Evolutionary conservation across 1,140 invertebrate species (phyloP).

Genomic region (Ylistrum balloti): DNA sequence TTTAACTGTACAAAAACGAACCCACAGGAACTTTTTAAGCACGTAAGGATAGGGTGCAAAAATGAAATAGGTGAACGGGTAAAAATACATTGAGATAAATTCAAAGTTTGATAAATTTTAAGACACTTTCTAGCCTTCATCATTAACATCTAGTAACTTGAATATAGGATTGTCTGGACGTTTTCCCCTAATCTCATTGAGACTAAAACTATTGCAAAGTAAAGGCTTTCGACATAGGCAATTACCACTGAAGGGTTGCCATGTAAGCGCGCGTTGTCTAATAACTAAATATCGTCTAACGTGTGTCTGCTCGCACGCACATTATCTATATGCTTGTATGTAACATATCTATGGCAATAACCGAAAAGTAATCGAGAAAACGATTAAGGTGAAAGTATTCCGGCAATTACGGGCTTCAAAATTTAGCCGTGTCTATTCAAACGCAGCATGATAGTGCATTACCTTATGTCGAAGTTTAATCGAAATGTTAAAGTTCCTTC

Average conservation of each 20-base stretch:
- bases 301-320: slow-evolving; percentile 28
- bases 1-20: too few species aligned
- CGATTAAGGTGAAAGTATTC: slow-evolving; percentile 23
- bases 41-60: too few species aligned
- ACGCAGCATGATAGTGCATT: not conserved
- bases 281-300: slow-evolving; percentile 22
- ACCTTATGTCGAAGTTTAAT: slow-evolving; percentile 22
- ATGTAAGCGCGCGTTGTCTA: not conserved
- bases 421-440: not conserved
- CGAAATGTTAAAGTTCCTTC: not conserved
- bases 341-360: slow-evolving; percentile 20
- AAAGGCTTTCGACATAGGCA: not conserved
- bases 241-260: not conserved
- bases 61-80: too few species aligned
- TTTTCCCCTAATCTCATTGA: not conserved
- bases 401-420: not conserved
- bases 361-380: not conserved
- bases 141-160: too few species aligned
- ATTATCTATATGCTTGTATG: slow-evolving; percentile 15
- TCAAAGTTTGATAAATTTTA: too few species aligned
- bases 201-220: not conserved
- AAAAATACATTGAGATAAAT: not conserved
- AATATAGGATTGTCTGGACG: too few species aligned
- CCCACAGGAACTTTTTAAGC: too few species aligned
- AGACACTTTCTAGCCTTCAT: too few species aligned